These are phyloP conservation scores for Numenius arquata DNA, from an alignment of 2,113 vertebrate genomes.

Conservation along the genomic window DNA sequence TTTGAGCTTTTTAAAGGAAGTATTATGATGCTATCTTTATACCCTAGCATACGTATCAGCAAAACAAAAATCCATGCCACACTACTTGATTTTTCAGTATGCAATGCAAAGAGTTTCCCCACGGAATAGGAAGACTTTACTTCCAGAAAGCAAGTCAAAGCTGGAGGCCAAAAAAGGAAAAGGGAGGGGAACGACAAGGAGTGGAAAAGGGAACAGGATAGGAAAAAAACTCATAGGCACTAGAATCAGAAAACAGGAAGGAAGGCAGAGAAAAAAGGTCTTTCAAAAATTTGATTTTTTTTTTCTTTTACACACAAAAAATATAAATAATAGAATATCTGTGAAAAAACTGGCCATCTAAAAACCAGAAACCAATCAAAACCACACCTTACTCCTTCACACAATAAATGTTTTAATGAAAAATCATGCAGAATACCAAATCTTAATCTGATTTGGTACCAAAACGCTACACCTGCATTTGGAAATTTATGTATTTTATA, in stretches of 20 bases:
- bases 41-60: background rate
- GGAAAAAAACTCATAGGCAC: background rate
- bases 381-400: background rate
- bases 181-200: background rate
- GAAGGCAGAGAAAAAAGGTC: background rate
- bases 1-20: background rate
- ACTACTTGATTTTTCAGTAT: background rate
- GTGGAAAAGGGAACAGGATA: background rate
- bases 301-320: background rate
- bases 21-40: background rate
- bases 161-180: background rate
- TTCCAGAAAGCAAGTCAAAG: background rate
- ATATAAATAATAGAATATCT: background rate
- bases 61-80: background rate
- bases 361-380: background rate
- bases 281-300: background rate
- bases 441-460: background rate
- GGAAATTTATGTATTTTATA: background rate
- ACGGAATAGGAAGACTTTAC: background rate
- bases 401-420: background rate
- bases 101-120: background rate
- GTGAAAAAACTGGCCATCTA: background rate
- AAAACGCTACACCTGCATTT: background rate
- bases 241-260: constrained; percentile 1
- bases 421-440: background rate